These are phyloP conservation scores for Rhinogobius similis DNA, from an alignment of 2,113 vertebrate genomes.

Conservation along the genomic window DNA sequence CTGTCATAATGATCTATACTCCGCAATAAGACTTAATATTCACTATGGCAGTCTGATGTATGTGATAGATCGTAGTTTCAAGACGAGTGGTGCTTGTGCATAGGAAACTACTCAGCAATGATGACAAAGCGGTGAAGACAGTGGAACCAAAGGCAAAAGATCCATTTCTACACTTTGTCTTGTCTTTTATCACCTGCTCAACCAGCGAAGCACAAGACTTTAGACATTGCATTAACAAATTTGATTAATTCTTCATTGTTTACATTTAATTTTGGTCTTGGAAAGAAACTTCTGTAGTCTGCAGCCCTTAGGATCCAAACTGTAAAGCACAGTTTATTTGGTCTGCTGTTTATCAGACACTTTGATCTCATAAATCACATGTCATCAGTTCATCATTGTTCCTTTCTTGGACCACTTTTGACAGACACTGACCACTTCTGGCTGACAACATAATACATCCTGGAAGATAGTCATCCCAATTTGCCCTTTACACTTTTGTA, in stretches of 20 bases:
- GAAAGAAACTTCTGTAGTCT: background rate
- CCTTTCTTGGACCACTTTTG: background rate
- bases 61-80: conserved; percentile 18
- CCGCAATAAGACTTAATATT: background rate
- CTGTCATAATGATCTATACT: conserved; percentile 48
- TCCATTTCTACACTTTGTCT: conserved; percentile 25
- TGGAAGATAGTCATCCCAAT: background rate
- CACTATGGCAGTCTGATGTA: too few relatives aligned
- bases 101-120: conserved; percentile 22
- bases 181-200: conserved; percentile 39
- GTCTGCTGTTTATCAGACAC: background rate
- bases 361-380: background rate
- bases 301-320: background rate
- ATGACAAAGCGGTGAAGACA: conserved; percentile 40
- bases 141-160: conserved; percentile 27
- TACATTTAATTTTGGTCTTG: background rate
- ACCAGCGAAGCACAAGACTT: conserved; percentile 18
- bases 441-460: background rate
- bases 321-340: background rate
- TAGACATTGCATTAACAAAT: background rate
- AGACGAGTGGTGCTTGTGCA: conserved; percentile 13
- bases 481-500: background rate
- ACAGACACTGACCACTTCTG: background rate
- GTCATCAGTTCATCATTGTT: background rate
- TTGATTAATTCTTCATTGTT: background rate